These are phyloP conservation scores for Thysanoteuthis rhombus DNA, from an alignment of 2,888 invertebrate genomes.

Conservation along the genomic window DNA sequence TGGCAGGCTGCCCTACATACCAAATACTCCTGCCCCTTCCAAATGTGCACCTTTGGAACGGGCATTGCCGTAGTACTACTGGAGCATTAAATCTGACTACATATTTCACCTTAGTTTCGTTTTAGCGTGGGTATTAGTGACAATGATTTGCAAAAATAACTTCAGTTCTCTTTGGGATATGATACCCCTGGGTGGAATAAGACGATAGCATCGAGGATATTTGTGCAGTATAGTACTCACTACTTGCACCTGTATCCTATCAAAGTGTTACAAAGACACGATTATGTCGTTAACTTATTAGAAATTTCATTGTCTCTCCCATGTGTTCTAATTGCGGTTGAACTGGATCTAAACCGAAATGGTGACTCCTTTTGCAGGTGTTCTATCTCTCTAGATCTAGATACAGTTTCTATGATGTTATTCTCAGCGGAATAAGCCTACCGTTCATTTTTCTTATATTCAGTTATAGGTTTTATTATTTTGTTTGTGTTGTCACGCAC, in stretches of 20 bases:
- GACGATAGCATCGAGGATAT: not conserved
- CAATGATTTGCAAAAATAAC: not conserved
- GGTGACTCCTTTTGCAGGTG: not conserved
- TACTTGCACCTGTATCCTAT: not conserved
- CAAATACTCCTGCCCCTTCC: too few relatives aligned
- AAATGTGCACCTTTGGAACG: too few relatives aligned
- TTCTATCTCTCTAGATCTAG: not conserved
- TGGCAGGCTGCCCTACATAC: too few relatives aligned
- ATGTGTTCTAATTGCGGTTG: not conserved
- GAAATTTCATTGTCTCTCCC: not conserved
- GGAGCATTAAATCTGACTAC: too few relatives aligned
- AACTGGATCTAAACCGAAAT: not conserved
- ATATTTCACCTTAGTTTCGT: too few relatives aligned
- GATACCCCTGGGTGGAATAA: not conserved
- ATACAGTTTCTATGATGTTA: not conserved
- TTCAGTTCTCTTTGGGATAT: not conserved
- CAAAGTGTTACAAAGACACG: not conserved
- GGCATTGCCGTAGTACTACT: too few relatives aligned
- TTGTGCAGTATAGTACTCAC: not conserved
- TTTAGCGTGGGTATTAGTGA: too few relatives aligned
- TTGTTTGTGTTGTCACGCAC: slow-evolving; percentile 12
- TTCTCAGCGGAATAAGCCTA: not conserved
- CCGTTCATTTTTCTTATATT: not conserved
- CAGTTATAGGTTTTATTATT: not conserved
- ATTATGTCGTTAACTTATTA: not conserved